Base-by-base conservation (phyloP, 2,888 invertebrate genomes). In the Aphodius granarius region DNA sequence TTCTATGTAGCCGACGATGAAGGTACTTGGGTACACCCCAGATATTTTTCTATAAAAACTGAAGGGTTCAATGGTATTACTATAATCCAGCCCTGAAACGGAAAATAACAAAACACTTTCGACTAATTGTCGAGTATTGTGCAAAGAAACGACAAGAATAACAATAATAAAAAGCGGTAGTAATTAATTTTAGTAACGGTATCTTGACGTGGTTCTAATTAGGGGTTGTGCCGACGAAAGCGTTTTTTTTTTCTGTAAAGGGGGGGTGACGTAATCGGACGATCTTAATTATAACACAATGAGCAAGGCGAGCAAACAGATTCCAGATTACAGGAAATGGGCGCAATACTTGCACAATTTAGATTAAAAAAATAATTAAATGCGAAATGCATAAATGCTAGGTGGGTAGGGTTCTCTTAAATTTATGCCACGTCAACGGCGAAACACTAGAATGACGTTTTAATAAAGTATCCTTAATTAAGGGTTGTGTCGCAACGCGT, bases 221-320 rank as follows among this genome's bases (percentile, higher is more conserved):
- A 43, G 43, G 43, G 43, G 43, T 43, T 43, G 43, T 43, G 43
- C 43, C 43, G 43, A 43, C 43, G 43, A 43, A 43, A 43, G 43
- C 43, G 43, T 13, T 66, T 66, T 43, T 23, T 66, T 66, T 66
- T n/a, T 66, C 66, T n/a, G 17, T 6, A 5, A 64, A 18, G 18
- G 13, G 43, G 43, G 43, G 43, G 43, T 43, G 43, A 43, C 43
- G 21, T 17, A 66, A 66, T 66, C 66, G 66, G 20, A n/a, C 21
- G n/a, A 66, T 66, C 66, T 66, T 66, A 66, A 66, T 66, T 66
- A 66, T 21, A 16, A 66, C 21, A 66, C 66, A 66, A 66, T 66
- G 21, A 21, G 20, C 21, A 66, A 66, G 20, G 20, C 66, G 16
- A 18, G 66, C 21, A 21, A 66, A 21, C 15, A 19, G 19, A 66